phyloP scores from a whole-genome alignment of 2,797 vertebrate genomes.

The Scolopax rusticola region DNA sequence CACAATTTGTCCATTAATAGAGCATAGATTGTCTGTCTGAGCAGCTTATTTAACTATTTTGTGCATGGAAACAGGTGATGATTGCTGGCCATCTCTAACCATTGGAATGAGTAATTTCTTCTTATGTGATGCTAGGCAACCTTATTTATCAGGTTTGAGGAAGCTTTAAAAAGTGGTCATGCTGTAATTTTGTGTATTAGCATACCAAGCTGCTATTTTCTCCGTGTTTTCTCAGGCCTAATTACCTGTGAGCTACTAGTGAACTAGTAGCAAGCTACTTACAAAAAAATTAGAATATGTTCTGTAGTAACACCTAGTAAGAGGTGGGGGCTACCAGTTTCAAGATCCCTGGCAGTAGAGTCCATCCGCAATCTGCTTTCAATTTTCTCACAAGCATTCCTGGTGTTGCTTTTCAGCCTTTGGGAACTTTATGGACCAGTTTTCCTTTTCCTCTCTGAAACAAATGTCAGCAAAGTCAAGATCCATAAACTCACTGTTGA shows the following conservation, averaged over 20 bases:
- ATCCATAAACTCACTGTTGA: slow-evolving; percentile 51
- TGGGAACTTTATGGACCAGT: slow-evolving; percentile 40
- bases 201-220: background rate
- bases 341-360: background rate
- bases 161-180: background rate
- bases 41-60: background rate
- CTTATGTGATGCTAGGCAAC: background rate
- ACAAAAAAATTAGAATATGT: background rate
- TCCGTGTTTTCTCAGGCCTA: background rate
- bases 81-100: background rate
- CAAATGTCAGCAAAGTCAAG: slow-evolving; percentile 37
- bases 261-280: background rate
- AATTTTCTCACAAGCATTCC: slow-evolving; percentile 32
- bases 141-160: background rate
- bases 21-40: background rate
- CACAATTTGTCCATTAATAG: background rate
- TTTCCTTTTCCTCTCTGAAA: slow-evolving; percentile 42
- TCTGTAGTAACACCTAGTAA: background rate
- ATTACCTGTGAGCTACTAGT: background rate
- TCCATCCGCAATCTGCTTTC: background rate
- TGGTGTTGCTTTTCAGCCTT: slow-evolving; percentile 40
- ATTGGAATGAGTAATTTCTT: background rate
- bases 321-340: background rate
- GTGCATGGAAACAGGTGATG: background rate
- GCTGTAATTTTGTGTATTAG: background rate